Conservation (phyloP, 2,797 vertebrate genomes). For the Rhinella marina region DNA sequence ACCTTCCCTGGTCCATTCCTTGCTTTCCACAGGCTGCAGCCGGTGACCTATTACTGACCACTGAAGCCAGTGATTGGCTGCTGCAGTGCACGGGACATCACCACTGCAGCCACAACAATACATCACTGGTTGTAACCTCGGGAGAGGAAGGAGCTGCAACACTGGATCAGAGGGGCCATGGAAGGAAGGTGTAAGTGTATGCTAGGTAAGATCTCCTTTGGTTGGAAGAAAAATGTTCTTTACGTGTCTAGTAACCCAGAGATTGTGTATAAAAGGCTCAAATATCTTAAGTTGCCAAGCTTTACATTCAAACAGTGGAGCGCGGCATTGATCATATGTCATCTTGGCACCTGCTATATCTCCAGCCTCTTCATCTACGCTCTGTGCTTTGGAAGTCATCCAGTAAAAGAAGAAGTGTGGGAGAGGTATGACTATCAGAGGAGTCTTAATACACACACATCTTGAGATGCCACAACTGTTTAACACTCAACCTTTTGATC, state of each 20-base stretch:
- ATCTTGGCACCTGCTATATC: neutral
- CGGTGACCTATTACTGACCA: too few relatives aligned
- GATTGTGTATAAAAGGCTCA: slow-evolving; percentile 8
- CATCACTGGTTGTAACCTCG: too few relatives aligned
- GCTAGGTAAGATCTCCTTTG: neutral
- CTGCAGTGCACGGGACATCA: too few relatives aligned
- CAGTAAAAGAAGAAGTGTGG: neutral
- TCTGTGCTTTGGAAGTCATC: slow-evolving; percentile 2
- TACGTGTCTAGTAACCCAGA: neutral
- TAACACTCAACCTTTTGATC: neutral
- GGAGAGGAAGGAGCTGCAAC: too few relatives aligned
- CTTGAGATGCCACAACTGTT: slow-evolving; percentile 7
- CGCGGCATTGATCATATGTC: neutral
- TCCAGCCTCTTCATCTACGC: neutral
- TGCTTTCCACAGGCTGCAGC: too few relatives aligned
- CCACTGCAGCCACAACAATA: too few relatives aligned
- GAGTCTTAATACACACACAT: neutral
- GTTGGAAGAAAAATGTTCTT: neutral
- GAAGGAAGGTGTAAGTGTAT: too few relatives aligned
- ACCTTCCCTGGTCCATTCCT: too few relatives aligned
- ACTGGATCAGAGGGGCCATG: too few relatives aligned
- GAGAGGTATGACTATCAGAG: neutral
- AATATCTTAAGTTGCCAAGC: neutral
- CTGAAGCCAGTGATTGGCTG: too few relatives aligned
- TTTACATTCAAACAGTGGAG: neutral